Conservation (phyloP, 2,113 vertebrate genomes). For the Mesitornis unicolor region DNA sequence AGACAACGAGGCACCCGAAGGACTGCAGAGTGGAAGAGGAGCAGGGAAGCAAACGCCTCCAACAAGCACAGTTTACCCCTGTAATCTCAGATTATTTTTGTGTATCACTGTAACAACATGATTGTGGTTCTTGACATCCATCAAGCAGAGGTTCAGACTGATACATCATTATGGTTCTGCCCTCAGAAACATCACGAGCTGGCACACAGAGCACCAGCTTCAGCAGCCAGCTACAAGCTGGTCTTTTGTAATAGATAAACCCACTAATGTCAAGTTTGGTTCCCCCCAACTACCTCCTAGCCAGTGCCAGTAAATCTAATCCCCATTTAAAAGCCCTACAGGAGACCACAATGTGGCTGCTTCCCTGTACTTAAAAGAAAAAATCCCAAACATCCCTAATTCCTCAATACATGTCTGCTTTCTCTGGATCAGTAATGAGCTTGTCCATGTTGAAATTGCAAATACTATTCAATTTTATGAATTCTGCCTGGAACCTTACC, state of each 20-base stretch:
- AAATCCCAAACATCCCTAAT: not conserved
- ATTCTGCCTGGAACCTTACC: slow-evolving; percentile 25
- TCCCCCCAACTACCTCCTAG: not conserved
- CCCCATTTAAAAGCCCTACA: not conserved
- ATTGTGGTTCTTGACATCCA: not conserved
- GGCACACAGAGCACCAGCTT: not conserved
- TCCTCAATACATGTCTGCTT: not conserved
- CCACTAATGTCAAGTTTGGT: not conserved
- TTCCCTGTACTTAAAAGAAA: not conserved
- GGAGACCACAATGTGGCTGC: not conserved
- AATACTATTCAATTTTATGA: not conserved
- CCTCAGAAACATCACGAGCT: not conserved
- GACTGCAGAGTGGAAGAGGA: not conserved
- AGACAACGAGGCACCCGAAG: not conserved
- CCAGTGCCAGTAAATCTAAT: not conserved
- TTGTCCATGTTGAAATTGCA: not conserved
- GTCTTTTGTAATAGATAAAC: not conserved
- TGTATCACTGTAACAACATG: too few species aligned
- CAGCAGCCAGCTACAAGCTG: not conserved
- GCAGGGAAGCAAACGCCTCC: not conserved
- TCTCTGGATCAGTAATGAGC: not conserved
- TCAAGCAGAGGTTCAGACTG: not conserved
- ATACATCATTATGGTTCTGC: not conserved
- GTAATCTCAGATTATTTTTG: too few species aligned
- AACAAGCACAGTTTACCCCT: not conserved